A percentile compares a stretch with the other conserved stretches of the same genome.
phyloP scores from a whole-genome alignment of 2,797 vertebrate species.

The Brotogeris chrysoptera region DNA sequence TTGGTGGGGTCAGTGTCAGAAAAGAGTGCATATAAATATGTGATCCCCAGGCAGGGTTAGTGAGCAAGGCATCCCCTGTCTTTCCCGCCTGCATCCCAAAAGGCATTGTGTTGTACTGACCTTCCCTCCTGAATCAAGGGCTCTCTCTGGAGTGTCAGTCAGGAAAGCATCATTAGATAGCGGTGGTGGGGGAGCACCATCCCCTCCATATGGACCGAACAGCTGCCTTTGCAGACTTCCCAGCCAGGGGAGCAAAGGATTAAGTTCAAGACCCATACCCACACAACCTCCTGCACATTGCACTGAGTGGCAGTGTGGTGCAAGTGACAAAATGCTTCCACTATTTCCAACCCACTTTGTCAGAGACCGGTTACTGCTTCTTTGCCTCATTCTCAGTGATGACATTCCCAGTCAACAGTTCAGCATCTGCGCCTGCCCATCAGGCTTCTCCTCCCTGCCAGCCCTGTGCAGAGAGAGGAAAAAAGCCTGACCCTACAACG shows the following conservation, averaged over 20 bases:
- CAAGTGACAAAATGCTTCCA: conserved; percentile 51
- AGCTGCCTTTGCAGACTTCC: conserved; percentile 51
- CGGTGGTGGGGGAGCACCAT: neutral
- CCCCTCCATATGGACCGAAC: conserved; percentile 50
- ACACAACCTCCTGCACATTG: neutral
- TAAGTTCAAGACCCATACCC: conserved; percentile 33
- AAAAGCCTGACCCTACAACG: neutral
- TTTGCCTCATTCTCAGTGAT: neutral
- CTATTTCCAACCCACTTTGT: conserved; percentile 33
- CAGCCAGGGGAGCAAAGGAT: conserved; percentile 23
- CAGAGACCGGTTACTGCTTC: neutral
- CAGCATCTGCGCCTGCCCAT: conserved; percentile 53
- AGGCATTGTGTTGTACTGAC: neutral
- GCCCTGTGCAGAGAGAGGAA: neutral
- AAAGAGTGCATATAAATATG: neutral
- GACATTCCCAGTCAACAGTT: conserved; percentile 50
- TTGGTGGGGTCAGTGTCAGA: rapidly evolving
- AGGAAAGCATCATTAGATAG: conserved; percentile 19
- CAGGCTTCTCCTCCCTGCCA: conserved; percentile 51
- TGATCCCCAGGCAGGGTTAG: rapidly evolving
- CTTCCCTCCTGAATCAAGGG: conserved; percentile 32
- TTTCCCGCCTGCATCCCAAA: neutral
- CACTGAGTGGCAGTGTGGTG: neutral
- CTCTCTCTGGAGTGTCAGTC: conserved; percentile 8
- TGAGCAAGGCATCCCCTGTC: rapidly evolving